A percentile compares a stretch with the other conserved stretches of the same genome.
Conservation (phyloP, 1,140 invertebrate species). For the Drosophila kanapiae region DNA sequence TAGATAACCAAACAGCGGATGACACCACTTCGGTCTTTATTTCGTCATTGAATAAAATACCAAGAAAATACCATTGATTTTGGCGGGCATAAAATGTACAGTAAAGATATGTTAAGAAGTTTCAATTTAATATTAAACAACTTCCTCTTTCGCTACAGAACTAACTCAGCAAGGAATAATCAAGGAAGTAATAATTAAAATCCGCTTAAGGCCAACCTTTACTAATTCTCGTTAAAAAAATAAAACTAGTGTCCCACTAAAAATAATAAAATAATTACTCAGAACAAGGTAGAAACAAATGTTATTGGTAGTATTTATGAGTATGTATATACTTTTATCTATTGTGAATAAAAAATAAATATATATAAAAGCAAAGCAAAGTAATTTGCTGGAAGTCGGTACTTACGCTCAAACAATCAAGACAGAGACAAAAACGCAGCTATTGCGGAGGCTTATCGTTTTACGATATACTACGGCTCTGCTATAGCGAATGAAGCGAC, state of each 20-base stretch:
- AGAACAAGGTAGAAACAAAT: not conserved
- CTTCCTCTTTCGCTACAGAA: no score
- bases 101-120: not conserved
- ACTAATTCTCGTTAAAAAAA: not conserved
- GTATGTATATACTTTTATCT: no score
- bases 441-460: no score
- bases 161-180: not conserved
- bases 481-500: no score
- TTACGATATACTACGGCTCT: no score
- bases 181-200: not conserved
- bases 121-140: not conserved
- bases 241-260: no score
- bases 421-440: no score
- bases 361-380: no score
- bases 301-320: no score
- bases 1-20: slow-evolving; percentile 13
- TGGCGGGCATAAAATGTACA: not conserved
- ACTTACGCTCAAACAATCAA: no score
- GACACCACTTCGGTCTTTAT: slow-evolving; percentile 16
- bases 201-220: not conserved
- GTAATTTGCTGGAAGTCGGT: no score
- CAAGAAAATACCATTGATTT: slow-evolving; percentile 12
- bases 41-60: slow-evolving; percentile 28
- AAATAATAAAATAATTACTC: not conserved
- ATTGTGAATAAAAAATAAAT: no score